phyloP scores from a whole-genome alignment of 2,113 vertebrate genomes.

The Cranoglanis bouderius region DNA sequence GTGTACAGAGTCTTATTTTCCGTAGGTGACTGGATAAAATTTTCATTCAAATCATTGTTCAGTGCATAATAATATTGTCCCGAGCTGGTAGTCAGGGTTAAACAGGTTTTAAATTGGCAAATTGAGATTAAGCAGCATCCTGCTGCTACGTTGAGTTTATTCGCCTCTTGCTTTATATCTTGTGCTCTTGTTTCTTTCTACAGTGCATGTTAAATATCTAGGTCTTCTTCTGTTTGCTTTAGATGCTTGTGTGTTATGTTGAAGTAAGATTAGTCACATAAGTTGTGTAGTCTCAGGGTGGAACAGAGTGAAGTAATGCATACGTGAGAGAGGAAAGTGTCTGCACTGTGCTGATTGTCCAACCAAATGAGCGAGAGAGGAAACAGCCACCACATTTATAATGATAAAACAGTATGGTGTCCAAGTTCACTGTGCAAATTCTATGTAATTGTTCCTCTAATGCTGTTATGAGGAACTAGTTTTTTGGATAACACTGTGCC shows the following conservation, averaged over 20 bases:
- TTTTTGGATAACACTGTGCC: neutral
- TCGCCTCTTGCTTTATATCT: neutral
- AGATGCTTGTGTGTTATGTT: neutral
- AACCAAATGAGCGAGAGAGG: neutral
- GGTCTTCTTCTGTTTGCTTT: conserved; percentile 25
- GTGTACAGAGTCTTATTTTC: neutral
- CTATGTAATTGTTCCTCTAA: neutral
- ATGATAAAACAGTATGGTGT: neutral
- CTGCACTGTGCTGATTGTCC: neutral
- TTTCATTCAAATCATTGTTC: neutral
- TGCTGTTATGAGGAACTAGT: neutral
- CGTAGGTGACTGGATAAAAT: neutral
- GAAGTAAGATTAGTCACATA: conserved; percentile 17
- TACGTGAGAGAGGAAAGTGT: neutral
- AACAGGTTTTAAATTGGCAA: neutral
- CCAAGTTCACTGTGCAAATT: neutral
- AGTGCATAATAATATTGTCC: neutral
- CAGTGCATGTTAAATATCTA: neutral
- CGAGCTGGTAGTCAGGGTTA: neutral
- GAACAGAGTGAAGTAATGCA: neutral
- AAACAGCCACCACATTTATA: neutral
- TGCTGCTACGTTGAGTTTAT: neutral
- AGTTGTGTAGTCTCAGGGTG: conserved; percentile 14
- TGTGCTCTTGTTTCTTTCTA: neutral
- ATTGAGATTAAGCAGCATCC: neutral